Percentiles rank a stretch among this genome's conserved stretches.
Conservation (phyloP, 2,888 invertebrate species). For the Chelonus formosanus region DNA sequence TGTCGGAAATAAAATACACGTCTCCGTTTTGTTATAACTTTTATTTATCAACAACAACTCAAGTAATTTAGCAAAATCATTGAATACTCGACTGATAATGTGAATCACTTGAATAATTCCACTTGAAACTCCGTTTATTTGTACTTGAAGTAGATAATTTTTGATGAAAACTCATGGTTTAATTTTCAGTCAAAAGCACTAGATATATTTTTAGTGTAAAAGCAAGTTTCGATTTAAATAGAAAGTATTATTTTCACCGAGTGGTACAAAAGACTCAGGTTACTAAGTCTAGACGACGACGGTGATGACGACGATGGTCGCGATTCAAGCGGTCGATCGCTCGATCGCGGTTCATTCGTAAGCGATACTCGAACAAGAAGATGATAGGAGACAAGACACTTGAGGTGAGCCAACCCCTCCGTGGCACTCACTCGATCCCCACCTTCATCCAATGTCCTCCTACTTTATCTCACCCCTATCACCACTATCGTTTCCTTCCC, state of each 20-base stretch:
- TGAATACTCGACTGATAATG: too few relatives aligned
- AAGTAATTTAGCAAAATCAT: too few relatives aligned
- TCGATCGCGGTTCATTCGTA: slow-evolving; percentile 61
- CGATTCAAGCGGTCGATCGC: slow-evolving; percentile 53
- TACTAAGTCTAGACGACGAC: slow-evolving; percentile 1
- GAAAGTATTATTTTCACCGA: slow-evolving; percentile 1
- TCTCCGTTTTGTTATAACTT: too few relatives aligned
- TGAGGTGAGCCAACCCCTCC: slow-evolving; percentile 52
- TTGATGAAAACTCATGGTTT: not conserved
- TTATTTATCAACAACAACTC: too few relatives aligned
- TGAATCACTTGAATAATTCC: too few relatives aligned
- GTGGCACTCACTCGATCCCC: slow-evolving; percentile 41
- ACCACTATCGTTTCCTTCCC: slow-evolving; percentile 25
- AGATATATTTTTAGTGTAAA: too few relatives aligned
- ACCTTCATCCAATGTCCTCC: slow-evolving; percentile 34
- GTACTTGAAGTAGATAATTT: too few relatives aligned
- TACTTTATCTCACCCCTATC: slow-evolving; percentile 40
- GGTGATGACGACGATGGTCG: slow-evolving; percentile 14
- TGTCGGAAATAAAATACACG: too few relatives aligned
- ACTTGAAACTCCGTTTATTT: too few relatives aligned
- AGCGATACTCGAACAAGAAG: slow-evolving; percentile 59
- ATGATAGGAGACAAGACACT: slow-evolving; percentile 59
- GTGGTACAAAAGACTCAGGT: not conserved
- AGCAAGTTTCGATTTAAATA: too few relatives aligned
- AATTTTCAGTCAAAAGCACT: not conserved